Evolutionary conservation across 1,140 invertebrate genomes (phyloP), one percentile per base, ranked within the genome.

Genomic region (Ectropis grisescens): DNA sequence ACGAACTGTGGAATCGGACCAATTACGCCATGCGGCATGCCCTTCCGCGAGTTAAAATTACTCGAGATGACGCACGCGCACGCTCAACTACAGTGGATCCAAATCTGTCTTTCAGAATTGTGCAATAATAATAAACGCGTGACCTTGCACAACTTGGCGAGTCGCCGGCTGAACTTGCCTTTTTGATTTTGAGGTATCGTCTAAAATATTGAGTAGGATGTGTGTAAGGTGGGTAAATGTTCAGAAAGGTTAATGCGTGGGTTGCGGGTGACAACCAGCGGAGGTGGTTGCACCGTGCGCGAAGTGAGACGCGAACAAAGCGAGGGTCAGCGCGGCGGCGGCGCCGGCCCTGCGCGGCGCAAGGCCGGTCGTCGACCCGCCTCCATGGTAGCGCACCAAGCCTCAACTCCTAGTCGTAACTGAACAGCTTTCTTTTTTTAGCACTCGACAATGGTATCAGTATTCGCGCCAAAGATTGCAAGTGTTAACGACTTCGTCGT

Each of bases 291-390:
- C 34, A 13, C 22, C 28, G 41, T 40, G 42, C 42, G 49, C 33
- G 24, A 45, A 41, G 41, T 48, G 54, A 54, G 48, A 41, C 41
- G 37, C 16, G 44, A 59, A 69, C 65, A 68, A 69, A 70, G 59
- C 54, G 40, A 61, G 64, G 67, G 68, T 71, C 65, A 71, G 47
- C 56, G 55, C 61, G 37, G 50, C 41, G 40, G 34, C 59, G 45
- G 29, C 47, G 42, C 45, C 56, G 60, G 58, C 60, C 59, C 66
- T 71, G 67, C 64, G 58, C 54, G 44, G 57, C 62, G 66, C 70
- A 80, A 80, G 71, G 71, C 70, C 70, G 70, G 70, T 75, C 71
- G 61, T 49, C 64, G 70, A 76, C 69, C 69, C 58, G 52, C 49
- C 35, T 37, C 49, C 33, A 47, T 39, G 36, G 47, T 62, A 60